Base-by-base conservation (phyloP, 2,888 invertebrate genomes). In the Catocala fraxini region DNA sequence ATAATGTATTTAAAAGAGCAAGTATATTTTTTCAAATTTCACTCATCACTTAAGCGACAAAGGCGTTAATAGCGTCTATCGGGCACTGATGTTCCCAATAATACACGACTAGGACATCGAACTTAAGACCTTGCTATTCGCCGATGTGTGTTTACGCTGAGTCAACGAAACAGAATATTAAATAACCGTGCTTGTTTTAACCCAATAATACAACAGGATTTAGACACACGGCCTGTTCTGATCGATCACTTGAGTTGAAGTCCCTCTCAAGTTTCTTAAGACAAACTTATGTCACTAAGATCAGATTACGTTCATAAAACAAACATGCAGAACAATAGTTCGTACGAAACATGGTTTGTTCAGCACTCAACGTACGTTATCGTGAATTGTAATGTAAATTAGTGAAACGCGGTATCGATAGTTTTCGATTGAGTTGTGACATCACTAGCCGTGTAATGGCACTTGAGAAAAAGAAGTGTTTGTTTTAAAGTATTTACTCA, bases 301-400 rank as follows among this genome's bases (percentile, higher is more conserved):
- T 55, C 55, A 46, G 46, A 67, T 60, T 49, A 57, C 54, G 51
- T 49, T 42, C 33, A 52, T 48, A 47, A 47, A 51, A 56, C 51
- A 59, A 51, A 56, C 34, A 62, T 42, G 73, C 10, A 43, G 65
- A 53, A 70, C 64, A 68, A 75, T 67, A 41, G 41, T 54, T 53
- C 13, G 34, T 58, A 46, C 53, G 55, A 60, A 39, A 74, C 56
- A 67, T 65, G 56, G 48, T 78, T 74, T 76, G 70, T 65, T 63
- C 54, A 73, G 71, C 79, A 71, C 73, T 79, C 65, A 42, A 73
- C 59, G 58, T 52, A 25, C 65, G 56, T 54, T 66, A 59, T 68
- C 54, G 52, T 63, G 49, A 45, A 65, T 79, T 75, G 70, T 77
- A 49, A 79, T 79, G 77, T 73, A 77, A 79, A 77, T 77, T 63